Base-by-base conservation (phyloP, 2,113 vertebrate species). In the Lucifuga dentata region DNA sequence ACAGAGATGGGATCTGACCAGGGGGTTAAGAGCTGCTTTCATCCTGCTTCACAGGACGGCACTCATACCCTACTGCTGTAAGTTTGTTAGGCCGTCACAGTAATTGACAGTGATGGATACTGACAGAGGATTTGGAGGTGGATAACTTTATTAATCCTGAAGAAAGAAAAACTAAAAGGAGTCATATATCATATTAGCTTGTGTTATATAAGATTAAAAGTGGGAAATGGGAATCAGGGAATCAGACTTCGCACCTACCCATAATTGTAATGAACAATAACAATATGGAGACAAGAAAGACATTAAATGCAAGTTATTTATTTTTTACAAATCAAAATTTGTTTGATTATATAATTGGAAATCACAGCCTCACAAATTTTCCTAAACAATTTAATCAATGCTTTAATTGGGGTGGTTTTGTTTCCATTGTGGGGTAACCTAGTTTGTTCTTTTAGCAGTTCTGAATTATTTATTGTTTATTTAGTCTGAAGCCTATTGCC, bases 41-140 rank as follows among this genome's bases (percentile, higher is more conserved):
- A 73, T 45, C 15, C 8, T 1, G 16, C 43, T 36, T 58, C 48
- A 40, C 55, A 17, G 61, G 59, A 41, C 46, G 45, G 16, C 39
- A 15, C 39, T 59, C 21, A 59, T 46, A 62, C 41, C 43, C 64
- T 68, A 64, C 60, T 61, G 72, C 49, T 74, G 52, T 44, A 52
- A 23, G 59, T 73, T 52, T 51, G 50, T 16, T 16, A 39, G n/a
- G 35, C 32, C 2, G 5, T 72, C 33, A 50, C 6, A 62, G 10
- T 61, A 39, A 55, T 8, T 67, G 63, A 11, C 57, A 64, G 40
- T 63, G 78, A 79, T 64, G 68, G 76, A 69, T 71, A 45, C 53
- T 76, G 72, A 70, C 64, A 33, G 41, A 11, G 36, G 35, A 39
- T 53, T 59, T 63, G 57, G 7, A 5, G 10, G 26, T 60, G 24